Percentiles rank a stretch among this genome's conserved stretches.
phyloP scores from a whole-genome alignment of 2,888 invertebrate genomes.

The Sminthurides aquaticus region DNA sequence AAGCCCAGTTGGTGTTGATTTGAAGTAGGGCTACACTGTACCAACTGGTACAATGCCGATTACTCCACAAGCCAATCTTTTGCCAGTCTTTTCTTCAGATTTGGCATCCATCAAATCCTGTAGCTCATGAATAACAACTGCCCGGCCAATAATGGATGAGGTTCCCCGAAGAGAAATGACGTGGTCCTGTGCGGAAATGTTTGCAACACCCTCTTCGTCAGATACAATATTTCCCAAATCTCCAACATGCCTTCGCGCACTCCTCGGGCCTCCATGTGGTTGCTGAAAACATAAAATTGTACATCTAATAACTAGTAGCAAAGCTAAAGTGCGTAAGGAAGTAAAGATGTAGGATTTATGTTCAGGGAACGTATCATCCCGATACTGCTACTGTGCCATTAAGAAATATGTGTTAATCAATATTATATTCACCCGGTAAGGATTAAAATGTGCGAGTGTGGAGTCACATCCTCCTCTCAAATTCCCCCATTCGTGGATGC shows the following conservation, averaged over 20 bases:
- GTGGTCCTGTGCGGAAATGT: conserved; percentile 34
- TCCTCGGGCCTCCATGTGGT: conserved; percentile 42
- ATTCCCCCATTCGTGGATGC: conserved; percentile 38
- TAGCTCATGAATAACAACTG: conserved; percentile 48
- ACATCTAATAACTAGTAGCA: no score
- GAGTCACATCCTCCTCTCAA: conserved; percentile 33
- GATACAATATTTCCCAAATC: conserved; percentile 45
- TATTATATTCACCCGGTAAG: conserved; percentile 34
- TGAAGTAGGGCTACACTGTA: no score
- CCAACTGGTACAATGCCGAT: conserved; percentile 44
- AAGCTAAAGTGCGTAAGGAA: no score
- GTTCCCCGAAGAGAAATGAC: conserved; percentile 49
- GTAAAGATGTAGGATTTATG: no score
- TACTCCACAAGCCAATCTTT: conserved; percentile 51
- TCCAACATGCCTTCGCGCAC: conserved; percentile 43
- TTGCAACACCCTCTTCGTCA: conserved; percentile 38
- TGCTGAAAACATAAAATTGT: no score
- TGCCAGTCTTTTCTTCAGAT: conserved; percentile 52
- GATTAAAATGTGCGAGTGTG: conserved; percentile 35
- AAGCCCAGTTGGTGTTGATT: no score
- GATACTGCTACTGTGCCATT: no score
- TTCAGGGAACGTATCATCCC: no score
- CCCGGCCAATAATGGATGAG: conserved; percentile 50
- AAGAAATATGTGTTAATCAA: no score
- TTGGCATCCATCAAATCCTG: conserved; percentile 47